phyloP scores from a whole-genome alignment of 2,797 vertebrate species.

The Balearica regulorum region DNA sequence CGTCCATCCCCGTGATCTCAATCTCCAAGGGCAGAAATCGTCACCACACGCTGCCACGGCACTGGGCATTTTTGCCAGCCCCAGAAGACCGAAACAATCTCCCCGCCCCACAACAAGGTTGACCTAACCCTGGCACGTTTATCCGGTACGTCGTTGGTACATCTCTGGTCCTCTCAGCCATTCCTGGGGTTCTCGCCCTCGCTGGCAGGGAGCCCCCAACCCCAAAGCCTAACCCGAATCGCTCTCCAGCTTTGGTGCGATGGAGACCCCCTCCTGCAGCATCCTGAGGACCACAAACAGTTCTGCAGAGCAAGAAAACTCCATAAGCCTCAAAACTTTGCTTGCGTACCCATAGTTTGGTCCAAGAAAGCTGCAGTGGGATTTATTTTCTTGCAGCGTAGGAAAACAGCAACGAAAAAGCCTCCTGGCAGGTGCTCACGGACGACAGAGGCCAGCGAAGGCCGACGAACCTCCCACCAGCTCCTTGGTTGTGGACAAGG shows the following conservation, averaged over 20 bases:
- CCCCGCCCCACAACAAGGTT: neutral
- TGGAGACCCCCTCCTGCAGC: neutral
- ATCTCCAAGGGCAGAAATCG: neutral
- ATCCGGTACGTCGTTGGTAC: fast-evolving
- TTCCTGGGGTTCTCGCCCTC: neutral
- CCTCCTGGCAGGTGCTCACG: no score
- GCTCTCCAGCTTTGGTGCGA: neutral
- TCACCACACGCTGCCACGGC: neutral
- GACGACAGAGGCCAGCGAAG: no score
- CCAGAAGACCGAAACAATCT: neutral
- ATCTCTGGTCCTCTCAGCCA: neutral
- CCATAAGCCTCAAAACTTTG: neutral
- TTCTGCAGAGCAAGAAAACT: neutral
- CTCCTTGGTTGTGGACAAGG: fast-evolving
- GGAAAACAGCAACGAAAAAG: neutral
- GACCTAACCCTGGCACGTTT: fast-evolving
- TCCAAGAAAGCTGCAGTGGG: fast-evolving
- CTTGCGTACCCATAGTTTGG: no score
- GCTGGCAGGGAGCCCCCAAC: neutral
- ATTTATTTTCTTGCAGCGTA: neutral
- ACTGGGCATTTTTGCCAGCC: neutral
- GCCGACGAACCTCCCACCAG: neutral
- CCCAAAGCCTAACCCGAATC: neutral
- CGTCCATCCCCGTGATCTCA: neutral
- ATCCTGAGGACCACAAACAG: fast-evolving